These are phyloP conservation scores for Lochmaea crataegi DNA, from an alignment of 2,888 invertebrate genomes.

Conservation along the genomic window DNA sequence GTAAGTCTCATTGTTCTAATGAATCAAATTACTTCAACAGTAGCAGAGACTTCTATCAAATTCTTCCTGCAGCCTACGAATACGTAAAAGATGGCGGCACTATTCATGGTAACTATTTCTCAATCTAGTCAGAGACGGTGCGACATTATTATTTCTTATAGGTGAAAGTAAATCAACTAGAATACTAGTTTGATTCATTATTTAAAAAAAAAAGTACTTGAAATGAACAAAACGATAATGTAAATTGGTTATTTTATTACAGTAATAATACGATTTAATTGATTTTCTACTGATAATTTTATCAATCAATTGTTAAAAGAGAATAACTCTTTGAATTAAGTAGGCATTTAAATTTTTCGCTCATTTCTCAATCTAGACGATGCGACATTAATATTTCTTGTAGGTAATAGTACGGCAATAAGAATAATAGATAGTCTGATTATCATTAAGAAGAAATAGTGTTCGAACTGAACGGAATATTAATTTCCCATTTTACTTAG, in stretches of 20 bases:
- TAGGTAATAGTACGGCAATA: background rate
- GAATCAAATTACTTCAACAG: background rate
- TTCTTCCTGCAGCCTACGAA: background rate
- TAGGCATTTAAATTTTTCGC: no score
- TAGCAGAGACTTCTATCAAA: background rate
- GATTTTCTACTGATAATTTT: no score
- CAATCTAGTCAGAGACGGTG: background rate
- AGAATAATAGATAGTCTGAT: background rate
- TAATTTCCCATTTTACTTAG: background rate
- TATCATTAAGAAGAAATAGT: background rate
- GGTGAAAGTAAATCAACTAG: background rate
- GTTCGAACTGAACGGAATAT: background rate
- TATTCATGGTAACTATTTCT: background rate
- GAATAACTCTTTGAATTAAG: no score
- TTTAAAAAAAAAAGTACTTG: no score
- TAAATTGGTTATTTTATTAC: no score
- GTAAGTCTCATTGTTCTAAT: slow-evolving; percentile 7
- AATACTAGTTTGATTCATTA: background rate
- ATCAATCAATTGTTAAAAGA: no score
- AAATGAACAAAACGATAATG: no score
- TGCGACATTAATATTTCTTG: background rate
- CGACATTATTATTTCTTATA: background rate
- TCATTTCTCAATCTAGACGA: background rate
- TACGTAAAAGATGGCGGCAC: background rate
- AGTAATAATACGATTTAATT: no score